phyloP scores from a whole-genome alignment of 2,113 vertebrate species.

The Oophaga pumilio region DNA sequence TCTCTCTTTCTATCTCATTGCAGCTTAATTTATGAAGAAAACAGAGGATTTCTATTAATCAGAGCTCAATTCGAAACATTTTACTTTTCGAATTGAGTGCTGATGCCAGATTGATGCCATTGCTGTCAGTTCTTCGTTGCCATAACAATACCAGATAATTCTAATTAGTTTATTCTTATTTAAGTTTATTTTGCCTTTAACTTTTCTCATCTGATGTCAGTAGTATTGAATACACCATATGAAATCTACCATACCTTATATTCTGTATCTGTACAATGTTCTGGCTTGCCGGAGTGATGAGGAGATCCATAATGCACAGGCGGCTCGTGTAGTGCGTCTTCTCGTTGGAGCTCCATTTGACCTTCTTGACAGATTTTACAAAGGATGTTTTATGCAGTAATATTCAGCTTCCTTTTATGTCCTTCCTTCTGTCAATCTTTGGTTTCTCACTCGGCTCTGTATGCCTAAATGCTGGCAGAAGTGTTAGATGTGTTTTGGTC shows the following conservation, averaged over 20 bases:
- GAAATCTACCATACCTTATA: background rate
- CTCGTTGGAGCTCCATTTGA: conserved; percentile 27
- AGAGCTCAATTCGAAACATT: background rate
- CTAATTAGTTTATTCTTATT: background rate
- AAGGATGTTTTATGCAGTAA: conserved; percentile 48
- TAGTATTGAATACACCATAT: background rate
- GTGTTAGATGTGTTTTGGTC: conserved; percentile 18
- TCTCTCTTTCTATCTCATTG: background rate
- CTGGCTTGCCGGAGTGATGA: background rate
- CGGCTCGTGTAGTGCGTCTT: background rate
- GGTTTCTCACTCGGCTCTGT: conserved; percentile 1
- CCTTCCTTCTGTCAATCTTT: conserved; percentile 22
- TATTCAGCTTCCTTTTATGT: conserved; percentile 37
- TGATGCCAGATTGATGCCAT: no score
- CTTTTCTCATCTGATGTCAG: background rate
- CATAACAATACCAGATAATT: background rate
- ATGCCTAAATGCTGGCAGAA: background rate
- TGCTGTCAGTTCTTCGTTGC: background rate
- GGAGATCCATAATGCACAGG: background rate
- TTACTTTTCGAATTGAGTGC: background rate
- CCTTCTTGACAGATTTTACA: conserved; percentile 35
- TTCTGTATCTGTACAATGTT: background rate
- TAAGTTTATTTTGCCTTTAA: background rate
- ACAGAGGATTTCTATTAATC: background rate
- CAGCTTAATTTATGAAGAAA: background rate